These are phyloP conservation scores for Hycleus phaleratus DNA, from an alignment of 1,140 invertebrate genomes.

Conservation along the genomic window DNA sequence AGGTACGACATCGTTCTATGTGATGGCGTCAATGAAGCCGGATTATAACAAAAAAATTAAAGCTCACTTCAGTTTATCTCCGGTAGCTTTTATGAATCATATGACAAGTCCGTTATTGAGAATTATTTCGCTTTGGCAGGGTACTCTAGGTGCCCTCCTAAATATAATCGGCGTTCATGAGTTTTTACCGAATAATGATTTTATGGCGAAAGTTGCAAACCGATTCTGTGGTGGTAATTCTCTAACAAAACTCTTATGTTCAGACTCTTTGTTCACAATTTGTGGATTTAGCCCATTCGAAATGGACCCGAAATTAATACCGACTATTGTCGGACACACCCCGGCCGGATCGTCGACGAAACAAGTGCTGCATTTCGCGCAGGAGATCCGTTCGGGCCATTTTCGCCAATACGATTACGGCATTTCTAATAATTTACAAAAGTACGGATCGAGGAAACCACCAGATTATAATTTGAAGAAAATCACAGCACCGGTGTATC, in stretches of 20 bases:
- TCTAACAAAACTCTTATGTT: slow-evolving; percentile 45
- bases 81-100: slow-evolving; percentile 48
- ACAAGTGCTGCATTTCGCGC: slow-evolving; percentile 65
- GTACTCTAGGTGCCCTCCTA: slow-evolving; percentile 6
- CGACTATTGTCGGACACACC: slow-evolving; percentile 67
- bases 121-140: slow-evolving; percentile 20
- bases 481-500: slow-evolving; percentile 48
- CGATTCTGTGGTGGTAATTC: slow-evolving; percentile 42
- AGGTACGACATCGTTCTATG: slow-evolving; percentile 53
- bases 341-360: slow-evolving; percentile 76
- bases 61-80: slow-evolving; percentile 48
- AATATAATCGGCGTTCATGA: slow-evolving; percentile 1
- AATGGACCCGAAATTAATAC: slow-evolving; percentile 54
- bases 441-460: slow-evolving; percentile 30
- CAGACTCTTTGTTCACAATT: slow-evolving; percentile 50
- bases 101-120: slow-evolving; percentile 43
- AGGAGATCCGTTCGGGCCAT: slow-evolving; percentile 48
- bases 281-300: slow-evolving; percentile 48
- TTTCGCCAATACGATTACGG: slow-evolving; percentile 52
- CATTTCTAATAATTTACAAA: slow-evolving; percentile 23
- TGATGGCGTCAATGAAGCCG: slow-evolving; percentile 43
- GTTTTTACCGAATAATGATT: slow-evolving; percentile 30
- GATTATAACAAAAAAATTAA: slow-evolving; percentile 50
- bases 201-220: slow-evolving; percentile 39
- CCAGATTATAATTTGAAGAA: slow-evolving; percentile 48